These are phyloP conservation scores for Synanthedon tipuliformis DNA, from an alignment of 2,888 invertebrate species.

Conservation along the genomic window DNA sequence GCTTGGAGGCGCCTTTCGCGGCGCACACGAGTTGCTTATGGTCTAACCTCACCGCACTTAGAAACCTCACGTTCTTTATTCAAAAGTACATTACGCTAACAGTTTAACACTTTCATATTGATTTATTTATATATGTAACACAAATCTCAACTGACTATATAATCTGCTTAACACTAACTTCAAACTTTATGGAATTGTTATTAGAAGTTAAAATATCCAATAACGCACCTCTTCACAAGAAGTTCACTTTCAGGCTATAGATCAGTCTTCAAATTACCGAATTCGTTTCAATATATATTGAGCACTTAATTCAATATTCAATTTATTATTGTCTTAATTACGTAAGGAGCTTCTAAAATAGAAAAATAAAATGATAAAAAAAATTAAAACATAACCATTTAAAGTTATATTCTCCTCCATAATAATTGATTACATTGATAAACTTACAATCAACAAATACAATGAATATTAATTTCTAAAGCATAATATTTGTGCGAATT, in stretches of 20 bases:
- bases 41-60: constrained; percentile 23
- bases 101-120: not conserved
- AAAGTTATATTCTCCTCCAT: too few species aligned
- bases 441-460: too few species aligned
- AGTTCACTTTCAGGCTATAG: not conserved
- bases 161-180: not conserved
- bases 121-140: not conserved
- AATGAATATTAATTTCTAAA: too few species aligned
- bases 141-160: not conserved
- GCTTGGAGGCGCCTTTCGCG: constrained; percentile 51
- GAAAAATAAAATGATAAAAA: not conserved
- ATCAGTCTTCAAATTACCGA: constrained; percentile 7
- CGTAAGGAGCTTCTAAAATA: not conserved
- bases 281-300: constrained; percentile 3
- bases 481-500: too few species aligned
- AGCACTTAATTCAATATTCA: constrained; percentile 2
- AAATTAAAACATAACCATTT: not conserved
- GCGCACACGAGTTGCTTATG: constrained; percentile 37
- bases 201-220: not conserved
- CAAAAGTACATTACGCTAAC: too few species aligned
- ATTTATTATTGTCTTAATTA: not conserved
- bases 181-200: not conserved
- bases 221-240: not conserved
- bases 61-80: too few species aligned
- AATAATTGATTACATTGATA: too few species aligned